Evolutionary conservation across 2,113 vertebrate genomes (phyloP).

Genomic region (Thunnus maccoyii): DNA sequence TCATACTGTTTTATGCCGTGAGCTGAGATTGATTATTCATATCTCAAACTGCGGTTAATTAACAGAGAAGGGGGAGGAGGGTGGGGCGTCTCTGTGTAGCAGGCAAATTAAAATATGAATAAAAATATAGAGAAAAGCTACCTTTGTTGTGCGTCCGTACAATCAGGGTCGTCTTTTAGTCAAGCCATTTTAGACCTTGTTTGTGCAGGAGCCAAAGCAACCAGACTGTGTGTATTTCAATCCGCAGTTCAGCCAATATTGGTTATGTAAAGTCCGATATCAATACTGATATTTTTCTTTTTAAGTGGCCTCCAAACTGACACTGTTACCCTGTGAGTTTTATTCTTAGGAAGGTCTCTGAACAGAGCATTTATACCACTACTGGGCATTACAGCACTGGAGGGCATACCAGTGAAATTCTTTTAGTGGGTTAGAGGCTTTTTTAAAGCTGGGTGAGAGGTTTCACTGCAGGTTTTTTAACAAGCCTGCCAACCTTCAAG

Average conservation of each 20-base stretch:
- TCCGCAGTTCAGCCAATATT: neutral
- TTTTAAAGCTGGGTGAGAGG: slow-evolving; percentile 36
- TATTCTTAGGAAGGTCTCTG: neutral
- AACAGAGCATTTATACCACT: slow-evolving; percentile 13
- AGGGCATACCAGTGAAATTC: neutral
- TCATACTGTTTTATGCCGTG: too few species aligned
- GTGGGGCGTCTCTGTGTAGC: too few species aligned
- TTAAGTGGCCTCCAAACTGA: slow-evolving; percentile 2
- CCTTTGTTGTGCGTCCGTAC: too few species aligned
- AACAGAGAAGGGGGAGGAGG: too few species aligned
- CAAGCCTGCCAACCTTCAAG: slow-evolving; percentile 23
- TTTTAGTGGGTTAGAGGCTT: slow-evolving; percentile 38
- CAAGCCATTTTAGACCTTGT: too few species aligned
- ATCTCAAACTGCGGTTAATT: too few species aligned
- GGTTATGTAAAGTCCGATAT: neutral
- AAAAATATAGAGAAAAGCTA: too few species aligned
- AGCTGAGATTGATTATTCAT: too few species aligned
- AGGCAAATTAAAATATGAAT: too few species aligned
- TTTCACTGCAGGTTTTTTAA: slow-evolving; percentile 16
- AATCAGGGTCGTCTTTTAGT: too few species aligned
- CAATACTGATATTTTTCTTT: neutral
- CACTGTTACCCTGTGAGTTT: neutral
- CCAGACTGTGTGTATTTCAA: neutral
- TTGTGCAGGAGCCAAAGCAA: too few species aligned
- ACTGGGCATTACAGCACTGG: slow-evolving; percentile 1